These are phyloP conservation scores for Collichthys lucidus DNA, from an alignment of 2,113 vertebrate genomes.

Conservation along the genomic window DNA sequence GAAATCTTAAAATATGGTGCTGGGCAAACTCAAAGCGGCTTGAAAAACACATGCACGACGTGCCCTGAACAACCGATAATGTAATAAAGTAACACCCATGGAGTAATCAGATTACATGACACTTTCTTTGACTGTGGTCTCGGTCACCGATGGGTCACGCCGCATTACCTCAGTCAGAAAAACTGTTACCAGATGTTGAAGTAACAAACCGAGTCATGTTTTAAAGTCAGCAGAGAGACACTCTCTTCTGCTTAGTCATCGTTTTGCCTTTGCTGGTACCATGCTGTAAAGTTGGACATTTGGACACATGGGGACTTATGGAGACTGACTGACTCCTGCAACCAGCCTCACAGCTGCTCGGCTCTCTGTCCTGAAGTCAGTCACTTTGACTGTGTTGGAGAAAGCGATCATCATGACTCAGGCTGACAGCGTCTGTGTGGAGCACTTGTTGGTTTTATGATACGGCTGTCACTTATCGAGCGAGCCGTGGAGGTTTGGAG, in stretches of 20 bases:
- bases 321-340: too few relatives aligned
- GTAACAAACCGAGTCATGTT: slow-evolving; percentile 11
- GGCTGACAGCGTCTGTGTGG: too few relatives aligned
- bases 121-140: neutral
- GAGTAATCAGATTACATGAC: neutral
- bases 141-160: neutral
- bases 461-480: too few relatives aligned
- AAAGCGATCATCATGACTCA: too few relatives aligned
- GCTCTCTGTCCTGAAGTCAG: too few relatives aligned
- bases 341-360: too few relatives aligned
- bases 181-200: slow-evolving; percentile 34
- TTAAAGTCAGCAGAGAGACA: neutral
- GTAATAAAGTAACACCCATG: neutral
- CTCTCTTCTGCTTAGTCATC: neutral
- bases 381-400: too few relatives aligned
- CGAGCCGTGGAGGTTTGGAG: neutral
- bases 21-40: too few relatives aligned
- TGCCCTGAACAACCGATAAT: neutral
- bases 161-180: slow-evolving; percentile 11
- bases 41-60: neutral
- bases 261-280: neutral
- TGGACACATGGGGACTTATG: too few relatives aligned
- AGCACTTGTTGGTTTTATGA: neutral
- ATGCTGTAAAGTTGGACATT: too few relatives aligned
- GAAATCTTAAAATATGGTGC: neutral